Conservation (phyloP, 2,888 invertebrate genomes). For the Hemaris fuciformis region DNA sequence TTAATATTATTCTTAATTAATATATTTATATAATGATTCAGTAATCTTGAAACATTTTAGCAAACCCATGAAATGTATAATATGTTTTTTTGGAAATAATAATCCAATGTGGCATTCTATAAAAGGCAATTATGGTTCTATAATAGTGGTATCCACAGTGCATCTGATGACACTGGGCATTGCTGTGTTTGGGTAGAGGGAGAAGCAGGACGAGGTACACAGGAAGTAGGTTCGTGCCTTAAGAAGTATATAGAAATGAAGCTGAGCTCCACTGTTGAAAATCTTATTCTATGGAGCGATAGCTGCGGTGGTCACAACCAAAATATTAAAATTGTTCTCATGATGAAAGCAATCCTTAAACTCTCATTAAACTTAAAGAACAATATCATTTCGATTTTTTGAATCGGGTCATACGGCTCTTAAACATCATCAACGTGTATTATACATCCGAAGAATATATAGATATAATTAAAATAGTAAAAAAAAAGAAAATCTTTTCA, state of each 20-base stretch:
- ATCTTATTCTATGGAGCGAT: conserved; percentile 19
- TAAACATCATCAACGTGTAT: too few species aligned
- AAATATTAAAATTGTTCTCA: conserved; percentile 27
- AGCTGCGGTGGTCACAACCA: conserved; percentile 30
- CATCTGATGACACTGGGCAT: too few species aligned
- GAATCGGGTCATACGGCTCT: conserved; percentile 21
- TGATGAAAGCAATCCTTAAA: conserved; percentile 20
- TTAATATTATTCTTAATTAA: too few species aligned
- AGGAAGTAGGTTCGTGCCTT: conserved; percentile 25
- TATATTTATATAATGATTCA: too few species aligned
- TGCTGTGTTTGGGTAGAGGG: conserved; percentile 28
- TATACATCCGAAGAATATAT: conserved; percentile 22
- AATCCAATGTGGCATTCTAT: too few species aligned
- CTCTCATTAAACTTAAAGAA: conserved; percentile 12
- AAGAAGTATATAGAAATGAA: conserved; percentile 9
- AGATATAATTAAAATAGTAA: conserved; percentile 19
- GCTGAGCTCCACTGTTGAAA: neutral
- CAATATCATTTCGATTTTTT: conserved; percentile 11
- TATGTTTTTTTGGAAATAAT: too few species aligned
- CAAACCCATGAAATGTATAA: too few species aligned
- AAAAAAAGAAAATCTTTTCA: conserved; percentile 18
- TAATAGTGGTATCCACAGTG: conserved; percentile 9
- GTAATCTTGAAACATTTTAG: too few species aligned
- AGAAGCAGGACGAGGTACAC: conserved; percentile 26
- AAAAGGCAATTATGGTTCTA: too few species aligned